Base-by-base conservation (phyloP, 2,888 invertebrate species). In the Andricus curvator region DNA sequence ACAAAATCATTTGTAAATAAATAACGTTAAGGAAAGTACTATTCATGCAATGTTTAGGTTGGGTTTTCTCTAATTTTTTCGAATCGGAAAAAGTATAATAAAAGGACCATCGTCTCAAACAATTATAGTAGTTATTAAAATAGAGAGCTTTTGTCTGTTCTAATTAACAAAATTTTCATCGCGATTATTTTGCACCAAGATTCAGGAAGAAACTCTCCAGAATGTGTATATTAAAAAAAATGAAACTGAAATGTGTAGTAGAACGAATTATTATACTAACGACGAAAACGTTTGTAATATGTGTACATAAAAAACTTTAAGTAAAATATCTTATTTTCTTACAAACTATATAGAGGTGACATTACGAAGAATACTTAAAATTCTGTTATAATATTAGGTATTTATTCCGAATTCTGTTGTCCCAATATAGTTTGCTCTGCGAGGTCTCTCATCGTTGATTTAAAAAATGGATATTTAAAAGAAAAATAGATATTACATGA, bases 261-360 rank as follows among this genome's bases (percentile, higher is more conserved):
- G 82, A 81, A 88, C 83, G 82, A 86, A 87, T 87, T 87, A 89
- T 88, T 68, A 68, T 74, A 74, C 86, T 89, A 88, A 87, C 86
- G 83, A 86, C 81, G 83, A 79, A 86, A 78, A 51, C 87, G 88
- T 90, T 89, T 91, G 90, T 91, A 90, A 91, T 89, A 90, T 89
- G 89, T 92, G 92, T 91, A 92, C 86, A 92, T 92, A 92, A 85
- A 86, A 90, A 90, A 89, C 89, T 88, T 89, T 88, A 90, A 91
- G 90, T 90, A 89, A 90, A 91, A 85, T 89, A 91, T 91, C 88
- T 92, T 92, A 92, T 92, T 92, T 92, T 91, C 92, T 88, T 92
- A 91, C 90, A 90, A 91, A 90, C 87, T 89, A 89, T 88, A 88
- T 90, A 91, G 88, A 85, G 89, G 86, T 89, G 88, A 88, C 88